These are phyloP conservation scores for Sipha maydis DNA, from an alignment of 2,888 invertebrate genomes.

Conservation along the genomic window DNA sequence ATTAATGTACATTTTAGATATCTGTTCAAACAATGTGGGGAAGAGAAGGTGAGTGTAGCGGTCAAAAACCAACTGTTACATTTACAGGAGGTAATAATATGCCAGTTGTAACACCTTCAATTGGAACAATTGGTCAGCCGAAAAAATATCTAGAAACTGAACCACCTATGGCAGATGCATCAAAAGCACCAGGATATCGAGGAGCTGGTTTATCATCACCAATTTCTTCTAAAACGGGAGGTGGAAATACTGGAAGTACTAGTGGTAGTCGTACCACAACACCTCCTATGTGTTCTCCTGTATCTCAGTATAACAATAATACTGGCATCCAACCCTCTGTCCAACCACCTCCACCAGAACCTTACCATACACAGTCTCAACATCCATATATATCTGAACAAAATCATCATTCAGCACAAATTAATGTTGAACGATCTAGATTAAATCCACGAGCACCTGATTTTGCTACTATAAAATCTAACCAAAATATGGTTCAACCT, in stretches of 20 bases:
- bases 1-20: conserved; percentile 66
- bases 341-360: conserved; percentile 55
- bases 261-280: conserved; percentile 54
- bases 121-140: conserved; percentile 71
- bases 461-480: conserved; percentile 70
- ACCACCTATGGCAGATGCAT: conserved; percentile 79
- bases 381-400: conserved; percentile 51
- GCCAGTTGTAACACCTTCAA: conserved; percentile 72
- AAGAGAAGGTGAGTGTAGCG: conserved; percentile 70
- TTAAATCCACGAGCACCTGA: conserved; percentile 85
- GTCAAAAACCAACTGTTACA: conserved; percentile 68
- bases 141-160: conserved; percentile 71
- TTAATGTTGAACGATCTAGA: conserved; percentile 73
- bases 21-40: conserved; percentile 76
- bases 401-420: conserved; percentile 65
- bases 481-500: conserved; percentile 63
- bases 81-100: conserved; percentile 75
- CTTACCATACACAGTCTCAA: conserved; percentile 51
- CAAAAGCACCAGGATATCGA: conserved; percentile 91
- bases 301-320: conserved; percentile 55
- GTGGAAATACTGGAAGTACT: conserved; percentile 50
- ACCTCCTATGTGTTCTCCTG: conserved; percentile 59
- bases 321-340: conserved; percentile 24
- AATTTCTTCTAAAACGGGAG: conserved; percentile 67
- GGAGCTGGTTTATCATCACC: conserved; percentile 81